Evolutionary conservation across 2,797 vertebrate genomes (phyloP).

Genomic region (Parauchenoglanis punctatus): DNA sequence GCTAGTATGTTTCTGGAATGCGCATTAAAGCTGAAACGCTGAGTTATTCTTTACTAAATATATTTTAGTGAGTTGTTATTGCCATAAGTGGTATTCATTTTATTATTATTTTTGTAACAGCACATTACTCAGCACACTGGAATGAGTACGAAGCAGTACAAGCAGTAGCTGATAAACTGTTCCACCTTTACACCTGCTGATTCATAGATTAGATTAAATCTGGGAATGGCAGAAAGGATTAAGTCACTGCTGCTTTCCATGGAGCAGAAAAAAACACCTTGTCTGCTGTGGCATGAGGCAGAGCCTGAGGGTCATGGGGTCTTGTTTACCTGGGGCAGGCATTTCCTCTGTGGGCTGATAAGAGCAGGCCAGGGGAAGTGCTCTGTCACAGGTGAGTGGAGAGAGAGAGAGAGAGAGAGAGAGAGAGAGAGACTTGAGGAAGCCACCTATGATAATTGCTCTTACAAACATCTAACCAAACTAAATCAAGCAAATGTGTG

Average conservation of each 20-base stretch:
- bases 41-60: neutral
- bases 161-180: conserved; percentile 69
- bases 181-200: conserved; percentile 75
- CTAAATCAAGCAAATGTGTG: neutral
- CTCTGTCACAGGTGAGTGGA: conserved; percentile 95
- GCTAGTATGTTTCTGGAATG: neutral
- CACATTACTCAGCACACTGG: conserved; percentile 62
- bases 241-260: conserved; percentile 56
- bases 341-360: conserved; percentile 96
- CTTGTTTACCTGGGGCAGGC: conserved; percentile 95
- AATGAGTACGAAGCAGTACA: conserved; percentile 67
- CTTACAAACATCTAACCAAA: conserved; percentile 33
- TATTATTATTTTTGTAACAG: neutral
- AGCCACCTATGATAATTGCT: conserved; percentile 48
- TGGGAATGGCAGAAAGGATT: conserved; percentile 64
- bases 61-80: neutral
- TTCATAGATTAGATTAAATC: conserved; percentile 78
- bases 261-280: conserved; percentile 74
- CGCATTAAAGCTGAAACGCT: neutral
- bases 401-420: conserved; percentile 70
- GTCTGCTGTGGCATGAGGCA: conserved; percentile 57
- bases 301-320: conserved; percentile 78
- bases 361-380: conserved; percentile 90
- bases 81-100: conserved; percentile 1
- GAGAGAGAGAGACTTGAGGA: conserved; percentile 60